phyloP scores from a whole-genome alignment of 1,140 invertebrate genomes.

The Philotrypesis tridentata region DNA sequence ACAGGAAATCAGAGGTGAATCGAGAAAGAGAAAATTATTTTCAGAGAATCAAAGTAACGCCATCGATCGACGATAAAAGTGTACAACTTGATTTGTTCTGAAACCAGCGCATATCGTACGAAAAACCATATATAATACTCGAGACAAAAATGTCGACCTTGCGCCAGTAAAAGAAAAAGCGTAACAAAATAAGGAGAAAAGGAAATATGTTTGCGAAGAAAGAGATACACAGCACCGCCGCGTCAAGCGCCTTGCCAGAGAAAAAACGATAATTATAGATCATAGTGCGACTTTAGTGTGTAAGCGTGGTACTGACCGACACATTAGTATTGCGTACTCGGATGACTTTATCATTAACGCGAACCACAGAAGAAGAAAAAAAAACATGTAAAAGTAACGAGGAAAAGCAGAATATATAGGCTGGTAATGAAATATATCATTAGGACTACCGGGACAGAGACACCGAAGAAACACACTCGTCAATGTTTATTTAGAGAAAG shows the following conservation, averaged over 20 bases:
- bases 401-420: constrained; percentile 52
- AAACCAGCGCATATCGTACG: not conserved
- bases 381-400: constrained; percentile 52
- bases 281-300: constrained; percentile 58
- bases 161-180: not conserved
- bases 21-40: not conserved
- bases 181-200: not conserved
- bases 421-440: constrained; percentile 69
- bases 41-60: not conserved
- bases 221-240: constrained; percentile 51
- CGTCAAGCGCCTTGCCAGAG: constrained; percentile 54
- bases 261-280: constrained; percentile 56
- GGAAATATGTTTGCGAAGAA: constrained; percentile 23
- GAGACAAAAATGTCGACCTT: not conserved
- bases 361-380: constrained; percentile 41
- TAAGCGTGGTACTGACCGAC: constrained; percentile 61
- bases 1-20: too few species aligned
- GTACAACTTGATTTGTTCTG: not conserved
- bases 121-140: not conserved
- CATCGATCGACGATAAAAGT: not conserved
- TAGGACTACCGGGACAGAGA: constrained; percentile 63
- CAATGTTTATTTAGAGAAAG: not conserved
- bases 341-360: constrained; percentile 57
- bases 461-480: not conserved
- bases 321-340: constrained; percentile 54